Base-by-base conservation (phyloP, 2,113 vertebrate genomes). In the Dolichotis patagonum region DNA sequence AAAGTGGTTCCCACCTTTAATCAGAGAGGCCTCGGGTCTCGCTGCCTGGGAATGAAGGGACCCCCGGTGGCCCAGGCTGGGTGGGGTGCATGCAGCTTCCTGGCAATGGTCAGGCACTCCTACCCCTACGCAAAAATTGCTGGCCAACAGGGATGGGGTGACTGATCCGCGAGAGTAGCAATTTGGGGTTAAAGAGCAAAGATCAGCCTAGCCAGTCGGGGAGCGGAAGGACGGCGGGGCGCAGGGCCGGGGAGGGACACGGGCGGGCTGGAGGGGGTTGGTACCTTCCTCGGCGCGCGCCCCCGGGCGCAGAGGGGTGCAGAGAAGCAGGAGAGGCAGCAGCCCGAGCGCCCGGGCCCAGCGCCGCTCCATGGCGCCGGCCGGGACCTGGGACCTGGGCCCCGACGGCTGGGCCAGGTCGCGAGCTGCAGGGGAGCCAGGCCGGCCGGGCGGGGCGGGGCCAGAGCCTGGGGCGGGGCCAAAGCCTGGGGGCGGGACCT, bases 361-460 rank as follows among this genome's bases (percentile, higher is more conserved):
- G 97, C 97, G 96, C 97, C 96, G 75, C 89, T 98, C 96, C 96
- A 97, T 97, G 97, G 97, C 97, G 95, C 96, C n/a, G 82, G 96
- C 96, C 96, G 96, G 96, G 95, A 97, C 94, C 96, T 95, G 96
- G 96, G 95, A 97, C 96, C 94, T 41, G 41, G 90, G 97, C 87
- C 97, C 87, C 63, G 86, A 82, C 69, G 1, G 77, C 95, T 20
- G 90, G 62, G 95, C 90, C 95, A 77, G 95, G 92, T 91, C 62
- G 56, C 43, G 7, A 32, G 89, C 89, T 87, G 28, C 5, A 28
- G 63, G 65, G 0, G 9, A 83, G 93, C 86, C 10, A 1, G 71
- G 92, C 43, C 5, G 41, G 85, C 54, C 28, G 10, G 58, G 90
- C 38, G 93, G 88, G 96, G 96, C 32, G 86, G 95, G 85, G 84